Base-by-base conservation (phyloP, 2,797 vertebrate species). In the Crocidura indochinensis region DNA sequence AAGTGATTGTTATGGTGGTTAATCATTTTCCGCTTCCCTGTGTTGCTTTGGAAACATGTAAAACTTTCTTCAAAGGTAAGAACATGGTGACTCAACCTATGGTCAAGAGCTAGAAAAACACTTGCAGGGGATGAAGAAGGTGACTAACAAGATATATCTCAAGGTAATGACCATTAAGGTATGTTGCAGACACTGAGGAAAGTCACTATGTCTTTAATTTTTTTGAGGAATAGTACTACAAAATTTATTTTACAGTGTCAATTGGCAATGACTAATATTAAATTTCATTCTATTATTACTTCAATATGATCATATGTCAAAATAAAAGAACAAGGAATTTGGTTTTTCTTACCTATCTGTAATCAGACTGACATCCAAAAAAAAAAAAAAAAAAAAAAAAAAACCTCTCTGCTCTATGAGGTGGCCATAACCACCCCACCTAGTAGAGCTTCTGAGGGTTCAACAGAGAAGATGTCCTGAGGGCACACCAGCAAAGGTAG, bases 241-340 rank as follows among this genome's bases (percentile, higher is more conserved):
- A 81, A 31, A 24, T 31, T 47, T 65, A 38, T 17, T 82, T 26
- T 69, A 65, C 64, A 27, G 6, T 60, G 56, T 17, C 56, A 60
- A 60, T 20, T 60, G 56, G 56, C 17, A 19, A 60, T 60, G 56
- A 60, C 56, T 60, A 7, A 60, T 15, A 60, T 20, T 60, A 24
- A 38, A 51, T 19, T 10, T 69, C 79, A 53, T 82, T 78, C 74
- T 87, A 82, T 62, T 79, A 49, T 81, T 78, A 64, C 38, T 51
- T 64, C 75, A 87, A 67, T 60, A 71, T 27, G 75, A 76, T 53
- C 27, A 17, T 4, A 8, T 0, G 81, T 19, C 74, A 31, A 64
- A 80, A 84, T 75, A 29, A 71, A n/a, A 29, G 1, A 5, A 11
- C 17, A 3, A 0, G 3, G 6, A 29, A 72, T 17, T 38, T 75